These are phyloP conservation scores for Hippopotamus amphibius DNA, from an alignment of 2,113 vertebrate genomes.

Conservation along the genomic window DNA sequence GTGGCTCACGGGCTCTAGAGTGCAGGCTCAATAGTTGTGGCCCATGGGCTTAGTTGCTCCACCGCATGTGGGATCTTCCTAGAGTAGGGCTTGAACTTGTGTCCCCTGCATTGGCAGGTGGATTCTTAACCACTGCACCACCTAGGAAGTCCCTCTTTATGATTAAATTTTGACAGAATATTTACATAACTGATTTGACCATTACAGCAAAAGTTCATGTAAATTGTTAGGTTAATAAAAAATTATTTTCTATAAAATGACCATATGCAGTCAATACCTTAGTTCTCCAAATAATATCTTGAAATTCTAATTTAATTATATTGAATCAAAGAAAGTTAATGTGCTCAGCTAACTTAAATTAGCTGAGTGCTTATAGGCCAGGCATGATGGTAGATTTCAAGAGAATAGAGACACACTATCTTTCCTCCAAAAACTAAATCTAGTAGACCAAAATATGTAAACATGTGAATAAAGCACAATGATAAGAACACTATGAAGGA, in stretches of 20 bases:
- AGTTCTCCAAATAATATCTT: conserved; percentile 37
- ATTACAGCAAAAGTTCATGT: neutral
- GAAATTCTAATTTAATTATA: conserved; percentile 43
- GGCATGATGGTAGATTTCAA: neutral
- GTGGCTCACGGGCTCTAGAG: no score
- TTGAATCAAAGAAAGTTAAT: neutral
- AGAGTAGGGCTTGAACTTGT: no score
- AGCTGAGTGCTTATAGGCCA: neutral
- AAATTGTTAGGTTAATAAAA: conserved; percentile 27
- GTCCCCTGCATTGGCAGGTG: no score
- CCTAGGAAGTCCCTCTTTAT: neutral
- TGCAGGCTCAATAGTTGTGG: no score
- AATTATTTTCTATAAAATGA: conserved; percentile 22
- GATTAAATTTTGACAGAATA: conserved; percentile 30
- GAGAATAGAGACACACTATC: neutral
- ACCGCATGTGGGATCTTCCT: no score
- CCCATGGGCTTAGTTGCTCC: no score
- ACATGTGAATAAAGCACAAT: neutral
- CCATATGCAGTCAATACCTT: neutral
- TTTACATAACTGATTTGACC: neutral
- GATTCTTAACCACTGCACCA: no score
- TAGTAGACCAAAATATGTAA: neutral
- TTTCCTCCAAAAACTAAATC: conserved; percentile 1
- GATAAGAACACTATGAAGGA: neutral
- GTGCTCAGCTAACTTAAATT: neutral